Conservation (phyloP, 1,140 invertebrate species). For the Rhagoletis pomonella region DNA sequence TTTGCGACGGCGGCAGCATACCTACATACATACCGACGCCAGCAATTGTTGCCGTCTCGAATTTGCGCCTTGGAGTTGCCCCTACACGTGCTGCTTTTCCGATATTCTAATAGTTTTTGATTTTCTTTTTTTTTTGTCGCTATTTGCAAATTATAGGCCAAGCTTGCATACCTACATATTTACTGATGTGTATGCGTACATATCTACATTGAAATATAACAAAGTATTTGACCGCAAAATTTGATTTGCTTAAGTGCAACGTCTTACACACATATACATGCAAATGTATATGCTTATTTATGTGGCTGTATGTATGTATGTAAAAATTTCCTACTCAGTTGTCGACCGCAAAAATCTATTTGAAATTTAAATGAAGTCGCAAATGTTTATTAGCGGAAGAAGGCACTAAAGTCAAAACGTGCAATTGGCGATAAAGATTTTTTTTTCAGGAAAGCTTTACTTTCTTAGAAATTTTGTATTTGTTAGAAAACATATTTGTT, state of each 20-base stretch:
- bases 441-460: no score
- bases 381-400: conserved; percentile 45
- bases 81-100: not conserved
- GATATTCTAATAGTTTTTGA: not conserved
- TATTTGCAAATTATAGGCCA: not conserved
- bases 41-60: not conserved
- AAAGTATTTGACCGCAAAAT: conserved; percentile 46
- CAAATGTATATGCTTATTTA: not conserved
- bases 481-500: no score
- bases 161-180: not conserved
- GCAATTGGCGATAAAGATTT: not conserved
- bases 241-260: conserved; percentile 9
- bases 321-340: not conserved
- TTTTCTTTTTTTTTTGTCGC: not conserved
- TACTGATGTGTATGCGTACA: not conserved
- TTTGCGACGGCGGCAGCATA: not conserved
- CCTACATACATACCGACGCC: not conserved
- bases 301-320: not conserved
- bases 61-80: not conserved
- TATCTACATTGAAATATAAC: not conserved
- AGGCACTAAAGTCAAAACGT: not conserved
- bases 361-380: conserved; percentile 47
- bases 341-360: conserved; percentile 46
- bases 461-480: no score
- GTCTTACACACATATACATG: not conserved